Conservation (phyloP, 1,140 invertebrate species). For the Phymorhynchus buccinoides region DNA sequence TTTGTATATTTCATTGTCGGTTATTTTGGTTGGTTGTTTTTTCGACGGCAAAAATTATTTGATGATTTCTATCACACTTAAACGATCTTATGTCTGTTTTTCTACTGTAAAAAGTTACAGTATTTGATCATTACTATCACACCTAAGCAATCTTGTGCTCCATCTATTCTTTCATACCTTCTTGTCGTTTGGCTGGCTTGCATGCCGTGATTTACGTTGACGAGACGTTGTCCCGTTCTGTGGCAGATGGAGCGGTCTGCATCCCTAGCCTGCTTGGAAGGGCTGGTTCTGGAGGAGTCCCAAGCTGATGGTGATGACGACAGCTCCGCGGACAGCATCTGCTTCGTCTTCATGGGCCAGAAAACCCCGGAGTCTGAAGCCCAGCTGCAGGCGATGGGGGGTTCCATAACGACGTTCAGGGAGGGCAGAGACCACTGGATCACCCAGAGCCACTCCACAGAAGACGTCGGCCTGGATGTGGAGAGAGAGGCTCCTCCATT, state of each 20-base stretch:
- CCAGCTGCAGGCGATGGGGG: neutral
- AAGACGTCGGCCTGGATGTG: constrained; percentile 19
- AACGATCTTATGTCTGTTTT: too few relatives aligned
- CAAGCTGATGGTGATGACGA: neutral
- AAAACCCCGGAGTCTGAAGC: neutral
- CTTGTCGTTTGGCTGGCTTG: too few relatives aligned
- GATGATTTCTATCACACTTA: too few relatives aligned
- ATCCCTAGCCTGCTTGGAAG: constrained; percentile 27
- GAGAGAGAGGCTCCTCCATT: constrained; percentile 13
- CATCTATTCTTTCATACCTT: too few relatives aligned
- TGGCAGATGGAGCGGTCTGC: constrained; percentile 29
- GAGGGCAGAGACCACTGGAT: too few relatives aligned
- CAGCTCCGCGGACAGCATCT: constrained; percentile 63
- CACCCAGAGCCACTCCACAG: constrained; percentile 34
- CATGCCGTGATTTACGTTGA: too few relatives aligned
- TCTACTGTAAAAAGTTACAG: too few relatives aligned
- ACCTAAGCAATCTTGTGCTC: too few relatives aligned
- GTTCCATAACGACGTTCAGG: neutral
- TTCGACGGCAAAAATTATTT: too few relatives aligned
- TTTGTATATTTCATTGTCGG: too few relatives aligned
- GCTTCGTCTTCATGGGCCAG: constrained; percentile 47
- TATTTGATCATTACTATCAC: too few relatives aligned
- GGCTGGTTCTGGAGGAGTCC: neutral
- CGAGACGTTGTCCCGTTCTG: neutral
- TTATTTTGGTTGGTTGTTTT: too few relatives aligned